Evolutionary conservation across 2,888 invertebrate genomes (phyloP), one percentile per base, ranked within the genome.

Genomic region (Tipula unca): DNA sequence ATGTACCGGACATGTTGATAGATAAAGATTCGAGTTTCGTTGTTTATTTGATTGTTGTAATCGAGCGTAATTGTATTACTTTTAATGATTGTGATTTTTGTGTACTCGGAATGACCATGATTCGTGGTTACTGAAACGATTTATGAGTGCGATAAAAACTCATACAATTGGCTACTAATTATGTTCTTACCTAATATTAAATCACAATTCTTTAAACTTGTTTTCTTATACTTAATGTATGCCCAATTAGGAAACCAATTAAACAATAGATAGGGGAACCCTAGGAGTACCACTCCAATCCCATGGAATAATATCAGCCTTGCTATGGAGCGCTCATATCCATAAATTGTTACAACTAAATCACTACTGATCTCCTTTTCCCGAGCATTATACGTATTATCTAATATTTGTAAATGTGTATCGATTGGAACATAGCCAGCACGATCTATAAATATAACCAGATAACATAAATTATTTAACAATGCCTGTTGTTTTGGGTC

Each of bases 1-100:
- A 96, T 91, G 87, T 96, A 94, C 0, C 92, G 93, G 86, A 95
- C 92, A 89, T 96, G 96, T 89, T 96, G 96, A 89, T 95, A 95
- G 0, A 92, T 92, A 90, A 96, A 96, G 87, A 93, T 92, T 0
- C 93, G 91, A 86, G 93, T 92, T 86, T 88, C 82, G 25, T 35
- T 85, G 3, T 69, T 20, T 25, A 69, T 25, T 69, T 69, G 69
- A 69, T 13, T 69, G 32, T 36, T n/a, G n/a, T 29, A 29, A 29
- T 83, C n/a, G 10, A 83, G 83, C 13, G 83, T 83, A 14, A 84
- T 42, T 83, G 83, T 32, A 10, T n/a, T 84, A 29, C 32, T 25
- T n/a, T 42, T 17, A 20, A 83, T 42, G 5, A n/a, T 17, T 10
- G 8, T 82, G 1, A 82, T 17, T 42, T 84, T 42, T 82, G n/a